Percentiles rank a stretch among this genome's conserved stretches.
Evolutionary conservation across 2,888 invertebrate genomes (phyloP).

Genomic region (Perithous albicinctus): DNA sequence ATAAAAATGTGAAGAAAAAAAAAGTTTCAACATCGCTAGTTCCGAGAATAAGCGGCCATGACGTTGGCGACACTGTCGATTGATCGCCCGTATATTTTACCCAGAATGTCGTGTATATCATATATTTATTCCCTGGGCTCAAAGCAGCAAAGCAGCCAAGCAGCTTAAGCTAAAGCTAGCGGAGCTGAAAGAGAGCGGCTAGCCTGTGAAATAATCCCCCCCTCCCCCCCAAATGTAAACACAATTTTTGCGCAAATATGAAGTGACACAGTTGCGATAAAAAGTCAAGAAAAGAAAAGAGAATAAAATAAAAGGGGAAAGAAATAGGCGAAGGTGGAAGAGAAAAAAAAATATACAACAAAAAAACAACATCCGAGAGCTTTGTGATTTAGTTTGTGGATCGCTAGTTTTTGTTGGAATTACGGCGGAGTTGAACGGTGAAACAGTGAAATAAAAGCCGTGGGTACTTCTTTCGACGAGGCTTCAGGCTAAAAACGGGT

Average conservation of each 20-base stretch:
- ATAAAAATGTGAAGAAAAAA: neutral
- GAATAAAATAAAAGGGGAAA: too few relatives aligned
- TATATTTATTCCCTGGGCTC: slow-evolving; percentile 61
- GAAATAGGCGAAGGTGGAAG: too few relatives aligned
- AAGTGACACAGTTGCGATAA: slow-evolving; percentile 76
- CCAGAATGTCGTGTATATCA: slow-evolving; percentile 70
- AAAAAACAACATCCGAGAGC: too few relatives aligned
- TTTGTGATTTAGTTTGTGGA: too few relatives aligned
- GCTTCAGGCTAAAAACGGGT: slow-evolving; percentile 57
- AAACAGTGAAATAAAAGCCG: too few relatives aligned
- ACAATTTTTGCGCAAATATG: slow-evolving; percentile 77
- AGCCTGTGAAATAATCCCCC: too few relatives aligned
- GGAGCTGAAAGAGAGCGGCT: neutral
- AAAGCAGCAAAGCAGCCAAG: slow-evolving; percentile 27
- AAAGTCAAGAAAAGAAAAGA: slow-evolving; percentile 55
- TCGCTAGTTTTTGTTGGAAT: too few relatives aligned
- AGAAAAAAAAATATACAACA: too few relatives aligned
- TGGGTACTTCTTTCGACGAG: too few relatives aligned
- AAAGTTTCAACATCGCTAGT: slow-evolving; percentile 43
- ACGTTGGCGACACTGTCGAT: slow-evolving; percentile 79
- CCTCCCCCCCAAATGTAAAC: slow-evolving; percentile 81
- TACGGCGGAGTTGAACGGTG: too few relatives aligned
- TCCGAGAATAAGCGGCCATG: slow-evolving; percentile 57
- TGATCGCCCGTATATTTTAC: slow-evolving; percentile 79
- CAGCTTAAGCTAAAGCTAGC: too few relatives aligned